Evolutionary conservation across 2,797 vertebrate species (phyloP).

Genomic region (Anisognathus igniventris): DNA sequence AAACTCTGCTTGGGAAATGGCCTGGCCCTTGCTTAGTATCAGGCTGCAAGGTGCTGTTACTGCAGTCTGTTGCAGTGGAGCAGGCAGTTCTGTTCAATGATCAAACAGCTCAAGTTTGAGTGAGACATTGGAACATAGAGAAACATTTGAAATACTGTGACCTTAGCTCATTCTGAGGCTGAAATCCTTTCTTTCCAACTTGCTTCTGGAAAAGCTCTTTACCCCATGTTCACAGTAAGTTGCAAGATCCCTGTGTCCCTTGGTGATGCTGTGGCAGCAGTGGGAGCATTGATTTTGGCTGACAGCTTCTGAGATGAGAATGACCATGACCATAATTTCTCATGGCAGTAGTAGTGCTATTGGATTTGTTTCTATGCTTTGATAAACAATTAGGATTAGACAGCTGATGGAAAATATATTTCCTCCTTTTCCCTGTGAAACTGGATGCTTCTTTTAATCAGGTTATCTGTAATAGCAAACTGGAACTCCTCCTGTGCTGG

Average conservation of each 20-base stretch:
- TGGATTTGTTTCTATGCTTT: background rate
- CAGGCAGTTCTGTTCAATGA: background rate
- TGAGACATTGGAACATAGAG: background rate
- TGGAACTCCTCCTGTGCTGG: background rate
- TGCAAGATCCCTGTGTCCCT: background rate
- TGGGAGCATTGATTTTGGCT: background rate
- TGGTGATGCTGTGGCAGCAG: background rate
- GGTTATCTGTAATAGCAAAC: background rate
- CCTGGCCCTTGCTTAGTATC: fast-evolving
- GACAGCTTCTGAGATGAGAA: background rate
- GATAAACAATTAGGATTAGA: background rate
- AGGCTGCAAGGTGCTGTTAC: background rate
- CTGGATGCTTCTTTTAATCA: background rate
- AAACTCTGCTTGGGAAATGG: background rate
- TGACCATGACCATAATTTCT: background rate
- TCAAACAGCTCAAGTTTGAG: background rate
- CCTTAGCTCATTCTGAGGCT: background rate
- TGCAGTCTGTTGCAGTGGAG: background rate
- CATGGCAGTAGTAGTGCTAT: background rate
- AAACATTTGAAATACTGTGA: background rate
- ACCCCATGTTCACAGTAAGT: background rate
- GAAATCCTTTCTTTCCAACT: background rate
- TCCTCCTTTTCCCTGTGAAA: background rate
- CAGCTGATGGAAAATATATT: background rate
- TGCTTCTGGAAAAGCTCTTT: background rate